These are phyloP conservation scores for Grantiella picta DNA, from an alignment of 2,113 vertebrate species.

Conservation along the genomic window DNA sequence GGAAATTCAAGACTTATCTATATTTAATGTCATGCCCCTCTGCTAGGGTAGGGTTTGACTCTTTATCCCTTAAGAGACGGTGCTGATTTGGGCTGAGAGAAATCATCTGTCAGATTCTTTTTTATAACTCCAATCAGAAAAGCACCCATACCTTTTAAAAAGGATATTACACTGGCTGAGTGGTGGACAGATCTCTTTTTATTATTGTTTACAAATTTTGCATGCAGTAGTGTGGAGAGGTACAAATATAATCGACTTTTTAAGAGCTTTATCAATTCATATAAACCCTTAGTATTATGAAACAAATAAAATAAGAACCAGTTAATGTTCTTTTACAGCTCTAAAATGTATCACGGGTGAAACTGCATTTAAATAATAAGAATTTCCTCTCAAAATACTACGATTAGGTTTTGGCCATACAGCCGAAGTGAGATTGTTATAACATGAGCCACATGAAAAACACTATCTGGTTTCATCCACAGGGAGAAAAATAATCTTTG, in stretches of 20 bases:
- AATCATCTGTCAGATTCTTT: neutral
- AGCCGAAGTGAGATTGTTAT: neutral
- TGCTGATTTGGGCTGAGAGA: neutral
- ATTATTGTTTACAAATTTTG: neutral
- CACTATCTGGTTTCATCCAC: neutral
- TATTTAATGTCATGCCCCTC: neutral
- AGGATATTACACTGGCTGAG: neutral
- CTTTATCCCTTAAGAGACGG: neutral
- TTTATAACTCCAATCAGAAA: neutral
- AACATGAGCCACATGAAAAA: neutral
- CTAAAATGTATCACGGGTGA: neutral
- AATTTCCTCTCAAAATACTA: neutral
- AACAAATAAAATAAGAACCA: constrained; percentile 27
- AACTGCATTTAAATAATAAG: constrained; percentile 28
- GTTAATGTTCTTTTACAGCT: constrained; percentile 1
- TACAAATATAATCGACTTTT: neutral
- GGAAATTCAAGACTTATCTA: neutral
- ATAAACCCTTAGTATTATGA: neutral
- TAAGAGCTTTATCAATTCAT: constrained; percentile 13
- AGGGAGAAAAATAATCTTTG: constrained; percentile 9
- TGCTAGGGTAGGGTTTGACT: accelerated
- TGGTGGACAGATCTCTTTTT: neutral
- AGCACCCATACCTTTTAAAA: neutral
- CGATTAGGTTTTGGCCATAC: neutral
- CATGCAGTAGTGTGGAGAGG: neutral